phyloP scores from a whole-genome alignment of 2,113 vertebrate species.

The Leucopsar rothschildi region DNA sequence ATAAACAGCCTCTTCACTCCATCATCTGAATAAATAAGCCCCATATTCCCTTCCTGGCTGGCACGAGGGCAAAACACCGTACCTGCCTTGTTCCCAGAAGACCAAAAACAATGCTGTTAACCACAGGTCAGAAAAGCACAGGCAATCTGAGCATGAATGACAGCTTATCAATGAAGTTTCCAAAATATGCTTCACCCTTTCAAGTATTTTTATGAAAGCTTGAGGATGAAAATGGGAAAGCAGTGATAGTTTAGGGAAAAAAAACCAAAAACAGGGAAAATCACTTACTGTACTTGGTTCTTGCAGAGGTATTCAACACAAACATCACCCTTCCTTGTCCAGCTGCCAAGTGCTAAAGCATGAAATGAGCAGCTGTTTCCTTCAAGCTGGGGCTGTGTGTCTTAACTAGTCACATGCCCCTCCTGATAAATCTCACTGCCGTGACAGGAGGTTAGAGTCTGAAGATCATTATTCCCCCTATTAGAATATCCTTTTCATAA shows the following conservation, averaged over 20 bases:
- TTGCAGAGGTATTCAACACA: constrained; percentile 64
- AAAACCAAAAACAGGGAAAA: constrained; percentile 29
- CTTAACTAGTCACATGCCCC: constrained; percentile 81
- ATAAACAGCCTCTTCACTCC: background rate
- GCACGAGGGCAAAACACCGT: background rate
- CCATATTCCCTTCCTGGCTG: background rate
- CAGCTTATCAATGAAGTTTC: background rate
- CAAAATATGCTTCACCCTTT: background rate
- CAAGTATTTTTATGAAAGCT: constrained; percentile 12
- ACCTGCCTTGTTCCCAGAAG: background rate
- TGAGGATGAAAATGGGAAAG: constrained; percentile 40
- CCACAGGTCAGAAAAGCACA: background rate
- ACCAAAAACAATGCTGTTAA: background rate
- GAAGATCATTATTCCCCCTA: constrained; percentile 68
- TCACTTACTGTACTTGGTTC: constrained; percentile 73
- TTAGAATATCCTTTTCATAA: constrained; percentile 63
- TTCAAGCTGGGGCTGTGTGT: constrained; percentile 68
- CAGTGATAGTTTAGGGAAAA: background rate
- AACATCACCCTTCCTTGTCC: constrained; percentile 73
- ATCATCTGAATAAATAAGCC: background rate
- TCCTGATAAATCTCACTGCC: constrained; percentile 71
- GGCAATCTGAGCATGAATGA: background rate
- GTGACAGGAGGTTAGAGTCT: constrained; percentile 78
- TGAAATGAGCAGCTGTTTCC: constrained; percentile 79
- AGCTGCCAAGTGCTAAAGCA: constrained; percentile 74